Conservation (phyloP, 2,797 vertebrate genomes). For the Phylloscopus collybita region DNA sequence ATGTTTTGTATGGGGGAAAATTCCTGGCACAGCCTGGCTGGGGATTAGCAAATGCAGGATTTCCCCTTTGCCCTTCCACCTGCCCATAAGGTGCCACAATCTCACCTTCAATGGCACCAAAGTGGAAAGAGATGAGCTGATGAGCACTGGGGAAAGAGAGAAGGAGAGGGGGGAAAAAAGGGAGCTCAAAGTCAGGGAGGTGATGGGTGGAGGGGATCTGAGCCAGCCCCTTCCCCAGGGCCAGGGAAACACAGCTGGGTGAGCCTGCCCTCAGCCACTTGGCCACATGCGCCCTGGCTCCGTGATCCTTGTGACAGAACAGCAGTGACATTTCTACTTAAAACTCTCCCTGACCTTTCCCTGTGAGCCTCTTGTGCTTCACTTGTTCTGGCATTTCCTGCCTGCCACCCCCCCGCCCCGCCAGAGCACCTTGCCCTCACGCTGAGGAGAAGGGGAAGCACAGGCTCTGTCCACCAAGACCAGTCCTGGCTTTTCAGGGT, state of each 20-base stretch:
- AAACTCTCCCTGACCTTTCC: constrained; percentile 61
- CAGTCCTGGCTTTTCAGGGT: neutral
- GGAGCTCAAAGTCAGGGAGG: neutral
- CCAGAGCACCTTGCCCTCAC: neutral
- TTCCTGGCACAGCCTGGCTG: neutral
- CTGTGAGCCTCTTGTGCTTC: constrained; percentile 37
- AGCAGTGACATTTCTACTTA: constrained; percentile 63
- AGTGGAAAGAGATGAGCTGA: neutral
- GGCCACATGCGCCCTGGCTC: neutral
- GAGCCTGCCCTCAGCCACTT: neutral
- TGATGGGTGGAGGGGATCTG: rapidly evolving
- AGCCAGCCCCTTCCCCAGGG: neutral
- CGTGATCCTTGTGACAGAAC: constrained; percentile 35
- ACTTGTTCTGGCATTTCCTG: constrained; percentile 13
- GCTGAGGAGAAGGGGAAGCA: neutral
- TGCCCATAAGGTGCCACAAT: neutral
- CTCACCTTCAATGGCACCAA: neutral
- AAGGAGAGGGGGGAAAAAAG: neutral
- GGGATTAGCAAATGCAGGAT: neutral
- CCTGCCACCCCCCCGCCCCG: neutral
- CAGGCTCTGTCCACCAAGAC: neutral
- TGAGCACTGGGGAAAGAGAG: neutral
- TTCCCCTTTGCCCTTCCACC: neutral
- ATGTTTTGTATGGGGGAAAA: rapidly evolving
- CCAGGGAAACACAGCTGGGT: neutral